Evolutionary conservation across 1,140 invertebrate species (phyloP).

Genomic region (Scaptomyza graminum): DNA sequence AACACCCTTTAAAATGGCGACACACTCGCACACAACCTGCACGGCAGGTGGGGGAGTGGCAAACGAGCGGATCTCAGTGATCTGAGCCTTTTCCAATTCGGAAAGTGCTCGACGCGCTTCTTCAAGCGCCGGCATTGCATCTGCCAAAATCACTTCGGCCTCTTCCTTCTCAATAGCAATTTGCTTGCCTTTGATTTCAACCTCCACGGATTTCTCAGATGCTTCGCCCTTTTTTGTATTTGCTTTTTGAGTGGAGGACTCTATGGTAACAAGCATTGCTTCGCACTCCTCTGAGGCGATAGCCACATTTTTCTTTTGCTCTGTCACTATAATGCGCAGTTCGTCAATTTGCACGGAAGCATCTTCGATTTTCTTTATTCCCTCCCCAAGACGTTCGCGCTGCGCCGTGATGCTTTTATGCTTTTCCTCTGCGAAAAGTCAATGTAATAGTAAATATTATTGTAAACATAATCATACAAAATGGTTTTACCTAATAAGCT

Average conservation of each 20-base stretch:
- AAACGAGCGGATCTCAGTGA: slow-evolving; percentile 94
- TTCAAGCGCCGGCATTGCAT: slow-evolving; percentile 92
- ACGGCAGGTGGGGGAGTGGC: slow-evolving; percentile 95
- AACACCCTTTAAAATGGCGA: slow-evolving; percentile 91
- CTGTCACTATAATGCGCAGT: slow-evolving; percentile 74
- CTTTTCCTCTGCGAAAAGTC: slow-evolving; percentile 78
- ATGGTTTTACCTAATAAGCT: slow-evolving; percentile 87
- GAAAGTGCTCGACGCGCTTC: slow-evolving; percentile 90
- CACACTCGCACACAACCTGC: slow-evolving; percentile 93
- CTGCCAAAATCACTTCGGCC: slow-evolving; percentile 90
- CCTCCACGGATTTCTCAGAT: slow-evolving; percentile 90
- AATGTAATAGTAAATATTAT: background rate
- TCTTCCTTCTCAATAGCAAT: slow-evolving; percentile 92
- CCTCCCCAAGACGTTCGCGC: slow-evolving; percentile 82
- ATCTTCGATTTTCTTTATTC: slow-evolving; percentile 83
- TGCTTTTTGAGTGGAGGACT: slow-evolving; percentile 87
- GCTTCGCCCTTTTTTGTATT: slow-evolving; percentile 91
- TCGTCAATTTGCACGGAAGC: slow-evolving; percentile 80
- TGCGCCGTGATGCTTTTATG: slow-evolving; percentile 84
- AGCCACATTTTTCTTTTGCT: slow-evolving; percentile 81
- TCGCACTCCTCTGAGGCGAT: slow-evolving; percentile 77
- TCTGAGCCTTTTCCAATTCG: slow-evolving; percentile 93
- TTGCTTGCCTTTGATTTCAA: slow-evolving; percentile 90
- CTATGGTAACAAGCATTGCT: slow-evolving; percentile 77
- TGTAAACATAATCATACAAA: background rate